phyloP scores from a whole-genome alignment of 2,888 invertebrate species.

The Drosophila fungiperda region DNA sequence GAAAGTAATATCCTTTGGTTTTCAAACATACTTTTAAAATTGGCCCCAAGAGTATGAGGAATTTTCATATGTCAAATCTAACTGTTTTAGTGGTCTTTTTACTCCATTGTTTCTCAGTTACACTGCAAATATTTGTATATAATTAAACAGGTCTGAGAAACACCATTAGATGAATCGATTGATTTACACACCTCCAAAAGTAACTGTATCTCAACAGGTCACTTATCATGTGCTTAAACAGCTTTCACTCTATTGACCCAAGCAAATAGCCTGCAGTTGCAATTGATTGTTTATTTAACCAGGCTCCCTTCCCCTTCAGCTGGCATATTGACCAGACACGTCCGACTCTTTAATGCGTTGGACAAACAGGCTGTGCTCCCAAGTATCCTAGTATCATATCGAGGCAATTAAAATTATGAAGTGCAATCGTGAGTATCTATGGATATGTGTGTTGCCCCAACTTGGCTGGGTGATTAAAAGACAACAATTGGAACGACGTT shows the following conservation, averaged over 20 bases:
- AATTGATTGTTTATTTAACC: constrained; percentile 70
- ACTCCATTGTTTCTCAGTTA: not conserved
- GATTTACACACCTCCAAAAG: constrained; percentile 6
- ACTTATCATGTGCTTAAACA: constrained; percentile 51
- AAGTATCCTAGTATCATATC: constrained; percentile 8
- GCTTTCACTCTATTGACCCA: constrained; percentile 51
- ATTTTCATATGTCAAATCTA: not conserved
- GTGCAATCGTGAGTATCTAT: constrained; percentile 34
- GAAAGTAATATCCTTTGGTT: not conserved
- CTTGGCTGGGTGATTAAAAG: constrained; percentile 72
- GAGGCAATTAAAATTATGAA: constrained; percentile 65
- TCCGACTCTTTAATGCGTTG: constrained; percentile 55
- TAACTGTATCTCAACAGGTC: constrained; percentile 62
- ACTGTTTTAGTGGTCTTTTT: not conserved
- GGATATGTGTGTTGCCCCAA: constrained; percentile 16
- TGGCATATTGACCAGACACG: constrained; percentile 35
- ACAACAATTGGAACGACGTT: constrained; percentile 67
- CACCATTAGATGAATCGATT: constrained; percentile 17
- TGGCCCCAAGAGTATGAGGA: not conserved
- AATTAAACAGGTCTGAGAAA: constrained; percentile 2
- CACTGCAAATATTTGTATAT: constrained; percentile 20
- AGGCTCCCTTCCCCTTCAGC: constrained; percentile 20
- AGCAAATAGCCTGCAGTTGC: constrained; percentile 74
- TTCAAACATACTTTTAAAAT: not conserved
- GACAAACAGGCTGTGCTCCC: constrained; percentile 38